A percentile compares a stretch with the other conserved stretches of the same genome.
phyloP scores from a whole-genome alignment of 2,888 invertebrate genomes.

The Beris morrisii region DNA sequence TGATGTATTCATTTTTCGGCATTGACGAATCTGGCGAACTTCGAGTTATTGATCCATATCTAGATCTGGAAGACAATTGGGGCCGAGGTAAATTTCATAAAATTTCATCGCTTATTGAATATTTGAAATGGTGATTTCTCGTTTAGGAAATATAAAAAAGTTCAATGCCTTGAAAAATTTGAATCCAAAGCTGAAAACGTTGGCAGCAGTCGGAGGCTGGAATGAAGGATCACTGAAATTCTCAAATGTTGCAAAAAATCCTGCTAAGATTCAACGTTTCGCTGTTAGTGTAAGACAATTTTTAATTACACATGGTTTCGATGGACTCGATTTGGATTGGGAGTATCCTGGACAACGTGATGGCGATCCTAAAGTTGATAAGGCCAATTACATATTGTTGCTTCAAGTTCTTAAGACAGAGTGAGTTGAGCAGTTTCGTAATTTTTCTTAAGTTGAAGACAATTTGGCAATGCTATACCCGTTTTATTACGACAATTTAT shows the following conservation, averaged over 20 bases:
- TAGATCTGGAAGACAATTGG: constrained; percentile 66
- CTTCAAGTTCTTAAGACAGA: constrained; percentile 48
- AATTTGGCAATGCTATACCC: neutral
- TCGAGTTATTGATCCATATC: constrained; percentile 61
- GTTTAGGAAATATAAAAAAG: constrained; percentile 48
- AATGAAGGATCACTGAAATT: constrained; percentile 59
- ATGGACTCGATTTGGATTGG: constrained; percentile 66
- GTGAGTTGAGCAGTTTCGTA: constrained; percentile 37
- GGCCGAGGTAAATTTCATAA: constrained; percentile 56
- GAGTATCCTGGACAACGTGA: constrained; percentile 62
- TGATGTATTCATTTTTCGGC: constrained; percentile 75
- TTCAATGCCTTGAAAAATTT: constrained; percentile 53
- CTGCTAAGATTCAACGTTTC: constrained; percentile 47
- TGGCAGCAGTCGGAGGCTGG: constrained; percentile 58
- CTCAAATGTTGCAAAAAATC: constrained; percentile 55
- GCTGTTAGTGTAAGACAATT: constrained; percentile 47
- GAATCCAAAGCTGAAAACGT: constrained; percentile 54
- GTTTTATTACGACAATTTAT: neutral
- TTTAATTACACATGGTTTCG: constrained; percentile 54
- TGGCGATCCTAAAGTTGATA: constrained; percentile 49
- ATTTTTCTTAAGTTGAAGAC: neutral
- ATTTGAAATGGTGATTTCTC: constrained; percentile 43
- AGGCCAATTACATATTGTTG: constrained; percentile 47
- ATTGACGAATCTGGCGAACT: constrained; percentile 60
- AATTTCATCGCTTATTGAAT: constrained; percentile 42